Evolutionary conservation across 1,140 invertebrate species (phyloP).

Genomic region (Hesperophylax magnus): DNA sequence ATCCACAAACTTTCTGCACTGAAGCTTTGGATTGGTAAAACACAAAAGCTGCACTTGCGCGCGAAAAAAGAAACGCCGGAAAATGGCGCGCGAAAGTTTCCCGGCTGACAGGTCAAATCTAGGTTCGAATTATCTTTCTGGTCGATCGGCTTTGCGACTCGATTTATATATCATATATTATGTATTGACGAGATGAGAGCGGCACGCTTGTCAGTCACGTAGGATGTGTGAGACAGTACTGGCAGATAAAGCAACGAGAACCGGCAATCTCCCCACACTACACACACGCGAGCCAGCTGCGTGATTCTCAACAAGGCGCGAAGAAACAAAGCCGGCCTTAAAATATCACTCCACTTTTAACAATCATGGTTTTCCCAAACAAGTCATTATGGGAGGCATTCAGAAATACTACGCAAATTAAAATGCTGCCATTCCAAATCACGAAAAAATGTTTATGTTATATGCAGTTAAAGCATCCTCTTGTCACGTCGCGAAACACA

Average conservation of each 20-base stretch:
- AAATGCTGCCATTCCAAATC: too few species aligned
- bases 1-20: neutral
- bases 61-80: constrained; percentile 19
- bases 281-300: neutral
- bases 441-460: too few species aligned
- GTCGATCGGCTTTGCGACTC: neutral
- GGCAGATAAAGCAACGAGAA: neutral
- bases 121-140: constrained; percentile 3
- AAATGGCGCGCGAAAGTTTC: constrained; percentile 28
- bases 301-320: neutral
- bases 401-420: too few species aligned
- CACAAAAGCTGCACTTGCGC: neutral
- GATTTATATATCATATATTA: neutral
- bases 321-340: neutral
- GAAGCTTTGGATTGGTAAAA: neutral
- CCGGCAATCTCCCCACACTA: too few species aligned
- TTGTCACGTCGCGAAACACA: too few species aligned
- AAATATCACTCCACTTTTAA: neutral
- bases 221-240: constrained; percentile 22
- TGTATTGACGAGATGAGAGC: neutral
- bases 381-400: too few species aligned
- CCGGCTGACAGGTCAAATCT: constrained; percentile 9
- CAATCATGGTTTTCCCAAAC: too few species aligned
- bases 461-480: too few species aligned
- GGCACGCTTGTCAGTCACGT: constrained; percentile 35